Conservation (phyloP, 2,888 invertebrate species). For the Apodemia duryi region DNA sequence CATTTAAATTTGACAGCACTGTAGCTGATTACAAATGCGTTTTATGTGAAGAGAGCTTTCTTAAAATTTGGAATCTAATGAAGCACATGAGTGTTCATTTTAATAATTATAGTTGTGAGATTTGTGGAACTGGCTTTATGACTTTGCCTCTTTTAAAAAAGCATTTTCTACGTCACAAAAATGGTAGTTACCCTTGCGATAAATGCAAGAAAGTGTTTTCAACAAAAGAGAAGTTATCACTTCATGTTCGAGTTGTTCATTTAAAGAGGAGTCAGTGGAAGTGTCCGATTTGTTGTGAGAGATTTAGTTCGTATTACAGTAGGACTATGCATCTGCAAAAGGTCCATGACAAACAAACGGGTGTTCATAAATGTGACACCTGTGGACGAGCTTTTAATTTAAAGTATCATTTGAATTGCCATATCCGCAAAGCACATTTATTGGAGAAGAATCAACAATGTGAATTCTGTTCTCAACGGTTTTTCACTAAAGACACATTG, state of each 20-base stretch:
- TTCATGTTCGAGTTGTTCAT: slow-evolving; percentile 66
- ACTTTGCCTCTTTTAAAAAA: slow-evolving; percentile 63
- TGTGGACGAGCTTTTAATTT: slow-evolving; percentile 65
- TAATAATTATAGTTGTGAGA: slow-evolving; percentile 69
- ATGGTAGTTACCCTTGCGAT: slow-evolving; percentile 64
- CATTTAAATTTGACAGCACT: slow-evolving; percentile 53
- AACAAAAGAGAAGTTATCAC: slow-evolving; percentile 57
- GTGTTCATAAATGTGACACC: slow-evolving; percentile 67
- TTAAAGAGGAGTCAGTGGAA: slow-evolving; percentile 60
- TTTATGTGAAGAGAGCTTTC: slow-evolving; percentile 58
- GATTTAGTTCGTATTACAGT: slow-evolving; percentile 69
- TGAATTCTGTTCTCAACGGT: slow-evolving; percentile 72
- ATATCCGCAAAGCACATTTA: slow-evolving; percentile 63
- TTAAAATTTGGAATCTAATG: slow-evolving; percentile 63
- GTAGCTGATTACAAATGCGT: slow-evolving; percentile 59
- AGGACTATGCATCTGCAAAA: slow-evolving; percentile 69
- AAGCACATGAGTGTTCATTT: slow-evolving; percentile 74
- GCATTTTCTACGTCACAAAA: slow-evolving; percentile 68
- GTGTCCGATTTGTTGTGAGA: slow-evolving; percentile 67
- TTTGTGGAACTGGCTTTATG: slow-evolving; percentile 70
- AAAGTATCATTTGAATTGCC: slow-evolving; percentile 67
- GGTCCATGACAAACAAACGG: slow-evolving; percentile 65
- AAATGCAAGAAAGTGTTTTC: slow-evolving; percentile 61
- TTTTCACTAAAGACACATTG: slow-evolving; percentile 75
- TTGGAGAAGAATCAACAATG: slow-evolving; percentile 75